A percentile compares a stretch with the other conserved stretches of the same genome.
These are phyloP conservation scores for Lithophane ornitopus DNA, from an alignment of 2,888 invertebrate species.

Conservation along the genomic window DNA sequence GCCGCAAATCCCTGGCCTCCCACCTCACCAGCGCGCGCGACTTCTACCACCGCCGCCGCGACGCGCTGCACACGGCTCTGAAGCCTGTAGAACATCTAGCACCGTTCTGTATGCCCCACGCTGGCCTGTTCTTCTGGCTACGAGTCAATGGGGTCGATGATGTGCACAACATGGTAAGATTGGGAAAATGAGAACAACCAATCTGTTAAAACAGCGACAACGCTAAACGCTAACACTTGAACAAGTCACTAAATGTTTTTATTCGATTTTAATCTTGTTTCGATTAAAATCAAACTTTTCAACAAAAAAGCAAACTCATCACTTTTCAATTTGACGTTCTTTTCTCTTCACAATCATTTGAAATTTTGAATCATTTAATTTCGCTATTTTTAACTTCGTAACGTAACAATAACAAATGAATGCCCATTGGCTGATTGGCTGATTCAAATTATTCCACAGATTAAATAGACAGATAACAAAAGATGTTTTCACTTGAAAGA, in stretches of 20 bases:
- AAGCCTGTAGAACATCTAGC: slow-evolving; percentile 89
- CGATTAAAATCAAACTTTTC: not conserved
- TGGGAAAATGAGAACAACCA: not conserved
- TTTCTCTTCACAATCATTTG: not conserved
- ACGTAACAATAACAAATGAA: not conserved
- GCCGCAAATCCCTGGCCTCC: slow-evolving; percentile 89
- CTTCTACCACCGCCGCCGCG: slow-evolving; percentile 92
- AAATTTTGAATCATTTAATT: not conserved
- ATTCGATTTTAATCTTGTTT: too few relatives aligned
- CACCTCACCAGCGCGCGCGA: slow-evolving; percentile 91
- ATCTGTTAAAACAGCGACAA: too few relatives aligned
- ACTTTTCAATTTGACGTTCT: too few relatives aligned
- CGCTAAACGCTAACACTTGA: not conserved
- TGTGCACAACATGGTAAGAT: slow-evolving; percentile 93
- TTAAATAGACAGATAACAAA: not conserved
- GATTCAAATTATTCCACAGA: slow-evolving; percentile 7
- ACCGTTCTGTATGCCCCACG: slow-evolving; percentile 92
- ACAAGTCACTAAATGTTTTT: not conserved
- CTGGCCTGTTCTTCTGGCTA: slow-evolving; percentile 95
- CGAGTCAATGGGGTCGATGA: slow-evolving; percentile 92
- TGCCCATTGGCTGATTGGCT: not conserved
- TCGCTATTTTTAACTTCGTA: not conserved
- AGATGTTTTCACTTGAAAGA: too few relatives aligned
- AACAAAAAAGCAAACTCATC: not conserved
- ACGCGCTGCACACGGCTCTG: slow-evolving; percentile 90